Evolutionary conservation across 2,888 invertebrate species (phyloP).

Genomic region (Agrotis segetum): DNA sequence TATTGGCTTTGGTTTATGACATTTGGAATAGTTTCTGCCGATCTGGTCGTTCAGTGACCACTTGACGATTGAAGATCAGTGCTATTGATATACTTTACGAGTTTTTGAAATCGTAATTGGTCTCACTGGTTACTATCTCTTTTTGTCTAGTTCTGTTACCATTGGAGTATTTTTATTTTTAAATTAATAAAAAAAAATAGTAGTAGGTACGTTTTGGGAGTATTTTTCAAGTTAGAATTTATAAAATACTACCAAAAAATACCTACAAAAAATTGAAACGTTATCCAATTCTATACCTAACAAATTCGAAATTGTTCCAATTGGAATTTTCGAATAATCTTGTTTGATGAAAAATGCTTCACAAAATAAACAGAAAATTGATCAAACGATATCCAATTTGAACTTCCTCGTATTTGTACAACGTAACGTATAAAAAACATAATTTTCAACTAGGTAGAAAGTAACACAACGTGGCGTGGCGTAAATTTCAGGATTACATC

Average conservation of each 20-base stretch:
- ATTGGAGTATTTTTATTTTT: no score
- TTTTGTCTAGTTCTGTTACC: no score
- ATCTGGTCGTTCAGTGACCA: constrained; percentile 2
- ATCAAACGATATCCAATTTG: not conserved
- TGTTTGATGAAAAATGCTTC: not conserved
- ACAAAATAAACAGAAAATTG: constrained; percentile 4
- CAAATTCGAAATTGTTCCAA: no score
- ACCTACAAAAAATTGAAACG: no score
- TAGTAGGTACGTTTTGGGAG: no score
- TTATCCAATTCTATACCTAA: no score
- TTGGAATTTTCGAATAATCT: not conserved
- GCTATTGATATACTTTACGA: not conserved
- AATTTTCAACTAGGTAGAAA: constrained; percentile 32
- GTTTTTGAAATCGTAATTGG: not conserved
- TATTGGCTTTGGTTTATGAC: constrained; percentile 17
- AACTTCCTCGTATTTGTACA: not conserved
- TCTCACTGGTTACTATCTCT: no score
- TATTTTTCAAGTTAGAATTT: no score
- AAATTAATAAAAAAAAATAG: no score
- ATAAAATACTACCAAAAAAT: no score
- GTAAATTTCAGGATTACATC: constrained; percentile 43
- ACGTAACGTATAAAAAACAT: constrained; percentile 1
- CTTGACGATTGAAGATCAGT: not conserved
- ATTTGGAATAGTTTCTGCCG: constrained; percentile 1
- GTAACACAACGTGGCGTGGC: constrained; percentile 15